A percentile compares a stretch with the other conserved stretches of the same genome.
phyloP scores from a whole-genome alignment of 2,888 invertebrate species.

The Lasioglossum villosulum region DNA sequence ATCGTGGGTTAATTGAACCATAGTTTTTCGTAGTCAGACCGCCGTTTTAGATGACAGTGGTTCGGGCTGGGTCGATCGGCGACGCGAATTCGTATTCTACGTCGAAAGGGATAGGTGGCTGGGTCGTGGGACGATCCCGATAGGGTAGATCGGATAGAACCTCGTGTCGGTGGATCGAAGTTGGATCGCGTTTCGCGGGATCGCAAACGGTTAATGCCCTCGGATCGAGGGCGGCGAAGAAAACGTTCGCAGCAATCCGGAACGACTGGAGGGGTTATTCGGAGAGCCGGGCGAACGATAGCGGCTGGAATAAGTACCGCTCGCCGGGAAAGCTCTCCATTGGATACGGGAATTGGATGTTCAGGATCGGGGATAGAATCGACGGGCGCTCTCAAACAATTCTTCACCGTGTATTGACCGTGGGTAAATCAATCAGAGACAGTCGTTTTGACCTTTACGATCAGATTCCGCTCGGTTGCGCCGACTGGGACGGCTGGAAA shows the following conservation, averaged over 20 bases:
- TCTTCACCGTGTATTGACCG: slow-evolving; percentile 74
- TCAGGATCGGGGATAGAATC: slow-evolving; percentile 58
- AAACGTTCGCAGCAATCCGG: slow-evolving; percentile 64
- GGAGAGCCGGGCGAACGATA: slow-evolving; percentile 64
- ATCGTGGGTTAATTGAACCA: not conserved
- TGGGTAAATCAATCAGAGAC: slow-evolving; percentile 75
- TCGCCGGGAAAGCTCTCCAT: slow-evolving; percentile 62
- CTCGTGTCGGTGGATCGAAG: slow-evolving; percentile 21
- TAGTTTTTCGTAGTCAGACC: not conserved
- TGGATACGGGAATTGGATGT: slow-evolving; percentile 73
- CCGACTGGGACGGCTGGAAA: not conserved
- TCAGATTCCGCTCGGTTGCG: slow-evolving; percentile 65
- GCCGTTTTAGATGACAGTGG: not conserved
- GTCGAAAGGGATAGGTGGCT: slow-evolving; percentile 38
- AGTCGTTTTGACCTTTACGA: slow-evolving; percentile 74
- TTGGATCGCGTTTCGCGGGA: slow-evolving; percentile 67
- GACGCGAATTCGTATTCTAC: slow-evolving; percentile 37
- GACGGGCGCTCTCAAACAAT: slow-evolving; percentile 66
- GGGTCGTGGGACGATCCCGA: slow-evolving; percentile 10
- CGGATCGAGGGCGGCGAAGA: slow-evolving; percentile 56
- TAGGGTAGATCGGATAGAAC: not conserved
- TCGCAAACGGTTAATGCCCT: slow-evolving; percentile 69
- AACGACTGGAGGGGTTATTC: slow-evolving; percentile 65
- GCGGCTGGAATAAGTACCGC: slow-evolving; percentile 70
- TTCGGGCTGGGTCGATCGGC: slow-evolving; percentile 6